Evolutionary conservation across 2,888 invertebrate species (phyloP).

Genomic region (Matsumyia berberina): DNA sequence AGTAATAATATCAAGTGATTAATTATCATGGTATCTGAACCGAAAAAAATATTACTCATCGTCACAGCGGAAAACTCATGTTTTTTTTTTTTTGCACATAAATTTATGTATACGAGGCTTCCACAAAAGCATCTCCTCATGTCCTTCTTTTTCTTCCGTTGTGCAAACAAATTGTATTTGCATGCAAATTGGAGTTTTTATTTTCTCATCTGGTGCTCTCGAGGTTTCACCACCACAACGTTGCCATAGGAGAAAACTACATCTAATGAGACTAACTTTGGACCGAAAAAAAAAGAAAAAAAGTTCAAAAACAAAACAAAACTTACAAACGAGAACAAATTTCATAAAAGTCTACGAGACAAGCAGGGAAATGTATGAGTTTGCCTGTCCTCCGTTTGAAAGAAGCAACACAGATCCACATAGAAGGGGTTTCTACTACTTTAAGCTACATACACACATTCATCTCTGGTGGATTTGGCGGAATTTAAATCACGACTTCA

Average conservation of each 20-base stretch:
- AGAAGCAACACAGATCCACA: not conserved
- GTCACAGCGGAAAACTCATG: not conserved
- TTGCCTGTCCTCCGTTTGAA: not conserved
- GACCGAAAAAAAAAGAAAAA: slow-evolving; percentile 8
- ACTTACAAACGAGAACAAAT: slow-evolving; percentile 20
- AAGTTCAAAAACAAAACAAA: slow-evolving; percentile 5
- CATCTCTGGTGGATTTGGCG: too few species aligned
- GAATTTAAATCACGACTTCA: too few species aligned
- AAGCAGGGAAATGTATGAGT: slow-evolving; percentile 4
- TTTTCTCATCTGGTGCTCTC: slow-evolving; percentile 15
- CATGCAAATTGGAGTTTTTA: slow-evolving; percentile 45
- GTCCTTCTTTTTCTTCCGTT: slow-evolving; percentile 8
- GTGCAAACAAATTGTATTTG: slow-evolving; percentile 40
- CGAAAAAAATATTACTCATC: not conserved
- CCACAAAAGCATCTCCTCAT: not conserved
- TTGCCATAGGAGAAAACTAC: slow-evolving; percentile 1
- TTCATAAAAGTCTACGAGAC: slow-evolving; percentile 17
- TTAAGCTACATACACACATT: not conserved
- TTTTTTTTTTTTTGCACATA: slow-evolving; percentile 28
- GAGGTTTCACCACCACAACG: not conserved
- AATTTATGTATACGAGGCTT: slow-evolving; percentile 4
- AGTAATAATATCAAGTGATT: slow-evolving; percentile 6
- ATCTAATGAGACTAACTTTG: slow-evolving; percentile 16
- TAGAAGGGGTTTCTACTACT: not conserved
- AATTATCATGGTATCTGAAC: not conserved